Evolutionary conservation across 1,140 invertebrate species (phyloP).

Genomic region (Archivesica marissinica): DNA sequence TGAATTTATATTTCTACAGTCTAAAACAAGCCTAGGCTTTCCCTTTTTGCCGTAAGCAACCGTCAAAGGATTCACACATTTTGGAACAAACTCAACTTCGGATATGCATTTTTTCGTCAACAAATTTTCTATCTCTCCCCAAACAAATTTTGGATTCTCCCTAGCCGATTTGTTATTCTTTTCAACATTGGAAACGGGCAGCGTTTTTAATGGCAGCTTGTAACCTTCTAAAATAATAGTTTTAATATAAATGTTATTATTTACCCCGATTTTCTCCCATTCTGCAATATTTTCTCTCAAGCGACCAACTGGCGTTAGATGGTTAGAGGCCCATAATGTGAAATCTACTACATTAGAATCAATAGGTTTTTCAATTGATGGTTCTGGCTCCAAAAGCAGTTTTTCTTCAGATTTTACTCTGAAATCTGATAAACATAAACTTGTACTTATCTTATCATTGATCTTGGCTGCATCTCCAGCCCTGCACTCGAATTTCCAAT

Average conservation of each 20-base stretch:
- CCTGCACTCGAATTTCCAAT: neutral
- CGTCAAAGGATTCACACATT: slow-evolving; percentile 29
- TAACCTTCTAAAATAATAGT: neutral
- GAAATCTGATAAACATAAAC: slow-evolving; percentile 6
- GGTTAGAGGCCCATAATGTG: neutral
- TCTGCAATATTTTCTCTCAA: neutral
- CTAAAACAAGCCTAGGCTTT: slow-evolving; percentile 43
- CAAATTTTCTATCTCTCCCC: slow-evolving; percentile 9
- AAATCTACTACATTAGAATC: neutral
- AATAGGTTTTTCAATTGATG: neutral
- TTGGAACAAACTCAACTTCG: neutral
- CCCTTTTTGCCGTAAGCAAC: slow-evolving; percentile 6
- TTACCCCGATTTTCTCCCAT: neutral
- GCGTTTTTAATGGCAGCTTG: neutral
- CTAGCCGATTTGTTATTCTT: slow-evolving; percentile 46
- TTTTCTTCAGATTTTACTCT: neutral
- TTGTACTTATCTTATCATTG: slow-evolving; percentile 25
- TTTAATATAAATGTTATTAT: neutral
- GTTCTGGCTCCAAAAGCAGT: neutral
- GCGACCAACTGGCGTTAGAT: neutral
- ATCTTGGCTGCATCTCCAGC: neutral
- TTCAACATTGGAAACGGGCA: neutral
- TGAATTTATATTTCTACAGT: slow-evolving; percentile 57
- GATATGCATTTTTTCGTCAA: slow-evolving; percentile 13
- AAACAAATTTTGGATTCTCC: slow-evolving; percentile 35